Base-by-base conservation (phyloP, 1,140 invertebrate species). In the Zaprionus tsacasi region DNA sequence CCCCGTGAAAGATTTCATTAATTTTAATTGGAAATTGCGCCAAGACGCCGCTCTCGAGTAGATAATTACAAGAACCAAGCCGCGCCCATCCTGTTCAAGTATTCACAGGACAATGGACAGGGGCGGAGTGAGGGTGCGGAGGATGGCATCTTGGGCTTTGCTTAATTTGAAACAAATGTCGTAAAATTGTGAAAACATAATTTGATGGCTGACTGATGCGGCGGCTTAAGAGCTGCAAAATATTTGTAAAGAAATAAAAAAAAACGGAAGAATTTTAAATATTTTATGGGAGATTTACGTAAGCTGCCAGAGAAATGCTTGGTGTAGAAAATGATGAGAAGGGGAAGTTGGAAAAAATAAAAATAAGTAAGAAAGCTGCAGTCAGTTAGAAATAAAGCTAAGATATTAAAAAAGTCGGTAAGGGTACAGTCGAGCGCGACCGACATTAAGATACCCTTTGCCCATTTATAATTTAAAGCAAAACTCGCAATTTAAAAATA, bases 91-190 rank as follows among this genome's bases (percentile, higher is more conserved):
- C 27, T 78, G 67, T 75, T 87, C 74, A 83, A 83, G 82, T 78
- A 88, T 83, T 75, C 65, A 83, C 63, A 76, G 70, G 63, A 82
- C 83, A 88, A 80, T 66, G 77, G 1, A 1, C 10, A 6, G 40
- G 3, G 40, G n/a, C 40, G 40, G 15, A 15, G 40, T 45, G n/a
- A 12, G 6, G 7, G 2, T 7, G n/a, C 13, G 40, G 7, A n/a
- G 40, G 6, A 12, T 17, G 30, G 57, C 63, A 59, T 78, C 78
- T 85, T 63, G 70, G 81, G 81, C 78, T 59, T 76, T 73, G 67
- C 70, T 83, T 88, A 89, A 89, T 88, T 88, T 83, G 83, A 88
- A 88, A 89, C 85, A 88, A 88, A 88, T 83, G 83, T 83, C 83
- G 79, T 87, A 87, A 87, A 87, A 87, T 80, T 80, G 73, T 80